These are phyloP conservation scores for Lasius fuliginosus DNA, from an alignment of 2,888 invertebrate species.

Conservation along the genomic window DNA sequence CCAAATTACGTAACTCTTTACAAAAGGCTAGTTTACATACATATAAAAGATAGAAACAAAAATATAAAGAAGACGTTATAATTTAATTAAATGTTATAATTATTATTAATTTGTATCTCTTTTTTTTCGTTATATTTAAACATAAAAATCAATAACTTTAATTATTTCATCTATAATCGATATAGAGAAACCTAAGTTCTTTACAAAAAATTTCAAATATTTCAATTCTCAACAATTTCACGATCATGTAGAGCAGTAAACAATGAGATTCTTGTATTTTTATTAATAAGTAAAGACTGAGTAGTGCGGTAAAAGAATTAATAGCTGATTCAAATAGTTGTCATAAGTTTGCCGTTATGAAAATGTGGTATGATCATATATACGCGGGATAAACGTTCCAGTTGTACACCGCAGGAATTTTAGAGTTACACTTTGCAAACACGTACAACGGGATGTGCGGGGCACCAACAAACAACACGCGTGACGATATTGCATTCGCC, in stretches of 20 bases:
- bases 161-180: not conserved
- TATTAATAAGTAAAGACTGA: constrained; percentile 28
- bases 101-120: not conserved
- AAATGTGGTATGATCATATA: constrained; percentile 31
- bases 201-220: not conserved
- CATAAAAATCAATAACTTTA: not conserved
- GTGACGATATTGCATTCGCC: constrained; percentile 33
- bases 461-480: constrained; percentile 40
- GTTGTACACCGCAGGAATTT: constrained; percentile 43
- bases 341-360: constrained; percentile 35
- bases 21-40: not conserved
- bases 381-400: constrained; percentile 42
- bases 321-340: constrained; percentile 25
- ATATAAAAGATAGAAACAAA: not conserved
- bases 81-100: constrained; percentile 1
- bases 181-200: not conserved
- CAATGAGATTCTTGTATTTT: not conserved
- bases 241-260: not conserved
- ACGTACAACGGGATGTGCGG: constrained; percentile 41
- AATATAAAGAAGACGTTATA: not conserved
- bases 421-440: constrained; percentile 47
- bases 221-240: not conserved
- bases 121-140: not conserved
- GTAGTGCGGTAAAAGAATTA: not conserved
- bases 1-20: constrained; percentile 11